Conservation (phyloP, 2,888 invertebrate genomes). For the Neria commutata region DNA sequence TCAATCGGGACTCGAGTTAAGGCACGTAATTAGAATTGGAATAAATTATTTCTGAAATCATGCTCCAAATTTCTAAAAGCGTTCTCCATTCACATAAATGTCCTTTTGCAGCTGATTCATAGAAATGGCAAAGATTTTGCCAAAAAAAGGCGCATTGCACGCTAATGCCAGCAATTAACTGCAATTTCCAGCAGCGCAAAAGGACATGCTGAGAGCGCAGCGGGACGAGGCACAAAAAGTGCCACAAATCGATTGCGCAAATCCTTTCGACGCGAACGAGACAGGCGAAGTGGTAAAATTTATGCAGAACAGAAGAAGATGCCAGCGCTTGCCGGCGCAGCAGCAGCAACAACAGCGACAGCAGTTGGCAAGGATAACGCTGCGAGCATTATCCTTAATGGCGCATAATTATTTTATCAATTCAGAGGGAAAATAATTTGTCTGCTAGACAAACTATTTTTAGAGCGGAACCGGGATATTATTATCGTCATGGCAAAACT, state of each 20-base stretch:
- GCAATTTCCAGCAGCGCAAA: not conserved
- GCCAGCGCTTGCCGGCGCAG: no score
- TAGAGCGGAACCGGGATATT: not conserved
- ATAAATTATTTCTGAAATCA: no score
- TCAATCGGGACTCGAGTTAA: no score
- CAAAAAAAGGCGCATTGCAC: no score
- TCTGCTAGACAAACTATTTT: constrained; percentile 23
- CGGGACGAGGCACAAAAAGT: not conserved
- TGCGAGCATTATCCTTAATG: constrained; percentile 40
- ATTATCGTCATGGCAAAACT: not conserved
- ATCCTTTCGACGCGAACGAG: not conserved
- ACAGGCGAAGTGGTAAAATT: not conserved
- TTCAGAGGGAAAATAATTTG: constrained; percentile 38
- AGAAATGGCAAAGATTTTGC: no score
- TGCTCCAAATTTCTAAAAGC: no score
- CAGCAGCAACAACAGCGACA: not conserved
- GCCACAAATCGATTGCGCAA: not conserved
- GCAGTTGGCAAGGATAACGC: constrained; percentile 30
- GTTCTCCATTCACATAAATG: no score
- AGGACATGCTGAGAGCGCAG: not conserved
- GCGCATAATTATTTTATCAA: constrained; percentile 42
- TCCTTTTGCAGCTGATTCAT: no score
- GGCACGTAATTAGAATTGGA: no score
- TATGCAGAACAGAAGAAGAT: constrained; percentile 17
- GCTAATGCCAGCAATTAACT: constrained; percentile 5